Conservation (phyloP, 37 sponge, comb jelly and placozoan genomes). For the Oopsacas minuta region DNA sequence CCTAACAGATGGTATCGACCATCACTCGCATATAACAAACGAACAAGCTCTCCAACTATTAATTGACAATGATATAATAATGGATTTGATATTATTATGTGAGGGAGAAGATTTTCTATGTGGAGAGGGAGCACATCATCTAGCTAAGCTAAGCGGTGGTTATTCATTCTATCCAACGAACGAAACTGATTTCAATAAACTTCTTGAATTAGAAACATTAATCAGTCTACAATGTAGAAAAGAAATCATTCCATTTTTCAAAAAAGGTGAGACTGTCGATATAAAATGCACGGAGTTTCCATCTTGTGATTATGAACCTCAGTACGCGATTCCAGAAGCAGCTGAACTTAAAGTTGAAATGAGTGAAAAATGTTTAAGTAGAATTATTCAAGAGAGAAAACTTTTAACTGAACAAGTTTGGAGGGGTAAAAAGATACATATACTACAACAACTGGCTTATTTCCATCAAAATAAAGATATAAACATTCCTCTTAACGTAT, state of each 20-base stretch:
- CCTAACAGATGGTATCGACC: conserved; percentile 23
- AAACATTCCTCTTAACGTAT: neutral
- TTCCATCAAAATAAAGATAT: neutral
- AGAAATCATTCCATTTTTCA: neutral
- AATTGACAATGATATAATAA: conserved; percentile 4
- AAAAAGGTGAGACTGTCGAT: neutral
- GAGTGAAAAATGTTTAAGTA: neutral
- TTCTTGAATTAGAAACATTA: neutral
- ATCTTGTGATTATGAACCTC: neutral
- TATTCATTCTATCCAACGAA: neutral
- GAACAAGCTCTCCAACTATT: neutral
- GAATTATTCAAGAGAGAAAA: neutral
- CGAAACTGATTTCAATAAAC: neutral
- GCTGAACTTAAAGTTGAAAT: neutral
- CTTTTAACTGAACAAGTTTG: neutral
- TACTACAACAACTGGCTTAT: neutral
- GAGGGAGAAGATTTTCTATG: neutral
- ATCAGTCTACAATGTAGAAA: neutral
- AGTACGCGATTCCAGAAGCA: neutral
- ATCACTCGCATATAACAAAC: neutral
- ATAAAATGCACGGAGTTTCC: neutral
- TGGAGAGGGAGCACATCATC: neutral
- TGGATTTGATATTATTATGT: neutral
- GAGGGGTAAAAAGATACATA: neutral
- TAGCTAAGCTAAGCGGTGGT: neutral